These are phyloP conservation scores for Heliconius erato DNA, from an alignment of 2,888 invertebrate species.

Conservation along the genomic window DNA sequence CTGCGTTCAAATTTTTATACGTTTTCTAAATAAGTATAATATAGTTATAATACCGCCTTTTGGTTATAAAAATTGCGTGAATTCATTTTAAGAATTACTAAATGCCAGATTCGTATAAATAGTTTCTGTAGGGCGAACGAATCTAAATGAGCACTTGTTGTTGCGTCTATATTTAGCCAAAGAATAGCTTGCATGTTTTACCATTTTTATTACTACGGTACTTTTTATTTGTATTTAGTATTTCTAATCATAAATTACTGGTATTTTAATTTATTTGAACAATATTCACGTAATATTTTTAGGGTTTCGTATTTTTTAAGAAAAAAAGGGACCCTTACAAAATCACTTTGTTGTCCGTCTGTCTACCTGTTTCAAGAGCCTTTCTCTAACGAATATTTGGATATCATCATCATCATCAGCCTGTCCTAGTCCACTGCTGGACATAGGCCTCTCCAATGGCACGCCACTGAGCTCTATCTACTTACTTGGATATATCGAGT, in stretches of 20 bases:
- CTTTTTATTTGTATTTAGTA: neutral
- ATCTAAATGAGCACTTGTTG: conserved; percentile 38
- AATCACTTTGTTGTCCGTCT: too few relatives aligned
- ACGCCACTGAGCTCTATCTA: too few relatives aligned
- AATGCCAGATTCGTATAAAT: conserved; percentile 39
- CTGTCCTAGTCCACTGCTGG: too few relatives aligned
- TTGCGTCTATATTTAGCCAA: conserved; percentile 38
- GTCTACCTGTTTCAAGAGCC: too few relatives aligned
- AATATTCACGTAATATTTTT: neutral
- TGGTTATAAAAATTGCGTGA: conserved; percentile 6
- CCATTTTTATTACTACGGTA: conserved; percentile 21
- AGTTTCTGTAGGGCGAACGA: conserved; percentile 41
- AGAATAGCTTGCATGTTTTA: conserved; percentile 27
- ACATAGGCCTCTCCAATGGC: too few relatives aligned
- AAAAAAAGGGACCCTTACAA: too few relatives aligned
- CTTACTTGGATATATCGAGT: too few relatives aligned
- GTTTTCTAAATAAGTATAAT: too few relatives aligned
- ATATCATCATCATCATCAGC: too few relatives aligned
- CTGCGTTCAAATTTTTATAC: too few relatives aligned
- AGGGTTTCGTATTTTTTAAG: too few relatives aligned
- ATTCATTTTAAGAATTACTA: conserved; percentile 35
- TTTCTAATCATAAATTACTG: neutral
- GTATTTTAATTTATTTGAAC: neutral
- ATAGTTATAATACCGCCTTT: neutral
- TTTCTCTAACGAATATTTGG: too few relatives aligned